phyloP scores from a whole-genome alignment of 2,797 vertebrate species.

The Hipposideros larvatus region DNA sequence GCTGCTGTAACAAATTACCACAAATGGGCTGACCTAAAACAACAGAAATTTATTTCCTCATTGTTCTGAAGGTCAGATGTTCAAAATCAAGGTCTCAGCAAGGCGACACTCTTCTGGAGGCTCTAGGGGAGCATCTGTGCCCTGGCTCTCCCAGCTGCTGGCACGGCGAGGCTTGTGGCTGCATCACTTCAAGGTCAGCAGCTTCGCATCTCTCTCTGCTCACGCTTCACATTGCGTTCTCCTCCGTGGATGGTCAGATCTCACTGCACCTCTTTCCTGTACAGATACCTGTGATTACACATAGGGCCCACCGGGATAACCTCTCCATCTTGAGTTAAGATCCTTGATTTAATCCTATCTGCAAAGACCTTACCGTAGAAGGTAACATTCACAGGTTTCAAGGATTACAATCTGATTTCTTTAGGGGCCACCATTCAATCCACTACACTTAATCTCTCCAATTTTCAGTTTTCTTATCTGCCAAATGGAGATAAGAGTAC shows the following conservation, averaged over 20 bases:
- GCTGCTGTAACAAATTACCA: background rate
- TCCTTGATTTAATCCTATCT: background rate
- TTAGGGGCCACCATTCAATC: background rate
- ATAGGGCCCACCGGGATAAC: background rate
- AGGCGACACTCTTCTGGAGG: background rate
- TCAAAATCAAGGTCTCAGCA: background rate
- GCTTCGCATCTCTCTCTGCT: background rate
- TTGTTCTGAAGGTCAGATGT: background rate
- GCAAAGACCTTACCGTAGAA: background rate
- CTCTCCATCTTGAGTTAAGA: no score
- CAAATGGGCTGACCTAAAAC: background rate
- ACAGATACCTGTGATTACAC: background rate
- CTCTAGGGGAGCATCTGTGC: background rate
- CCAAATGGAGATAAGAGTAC: background rate
- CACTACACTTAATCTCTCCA: background rate
- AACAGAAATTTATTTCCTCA: background rate
- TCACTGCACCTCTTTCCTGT: background rate
- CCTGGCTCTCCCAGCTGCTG: background rate
- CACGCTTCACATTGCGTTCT: background rate
- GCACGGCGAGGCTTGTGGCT: background rate
- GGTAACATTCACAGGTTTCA: background rate
- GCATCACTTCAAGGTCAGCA: no score
- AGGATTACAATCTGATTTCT: background rate
- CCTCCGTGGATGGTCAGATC: background rate
- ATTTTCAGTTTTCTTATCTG: background rate